A percentile compares a stretch with the other conserved stretches of the same genome.
phyloP scores from a whole-genome alignment of 2,797 vertebrate species.

The Clarias pachynema region DNA sequence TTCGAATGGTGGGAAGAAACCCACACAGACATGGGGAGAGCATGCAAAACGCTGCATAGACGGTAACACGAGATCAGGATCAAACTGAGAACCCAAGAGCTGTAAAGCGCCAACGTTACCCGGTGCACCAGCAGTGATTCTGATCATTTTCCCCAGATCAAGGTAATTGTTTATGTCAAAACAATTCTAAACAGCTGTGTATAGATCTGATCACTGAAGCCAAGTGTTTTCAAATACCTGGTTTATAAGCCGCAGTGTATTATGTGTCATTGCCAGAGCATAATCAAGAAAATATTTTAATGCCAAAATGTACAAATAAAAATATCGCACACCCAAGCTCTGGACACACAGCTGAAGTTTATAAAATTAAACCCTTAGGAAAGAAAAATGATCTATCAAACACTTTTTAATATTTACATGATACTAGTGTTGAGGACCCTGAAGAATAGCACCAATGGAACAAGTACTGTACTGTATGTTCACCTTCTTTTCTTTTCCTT shows the following conservation, averaged over 20 bases:
- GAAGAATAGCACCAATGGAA: background rate
- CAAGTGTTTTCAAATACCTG: background rate
- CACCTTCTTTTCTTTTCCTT: background rate
- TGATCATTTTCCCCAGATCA: constrained; percentile 4
- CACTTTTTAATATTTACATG: background rate
- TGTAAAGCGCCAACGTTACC: background rate
- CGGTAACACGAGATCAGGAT: background rate
- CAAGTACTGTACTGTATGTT: background rate
- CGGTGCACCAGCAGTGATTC: background rate
- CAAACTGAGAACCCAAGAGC: background rate
- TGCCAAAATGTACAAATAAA: background rate
- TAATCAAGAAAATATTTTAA: background rate
- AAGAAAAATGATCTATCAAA: constrained; percentile 11
- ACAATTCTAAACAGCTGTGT: constrained; percentile 18
- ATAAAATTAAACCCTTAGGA: constrained; percentile 3
- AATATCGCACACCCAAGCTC: background rate
- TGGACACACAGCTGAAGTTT: background rate
- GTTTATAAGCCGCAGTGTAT: constrained; percentile 7
- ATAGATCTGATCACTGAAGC: constrained; percentile 1
- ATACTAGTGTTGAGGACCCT: background rate
- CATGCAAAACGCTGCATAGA: background rate
- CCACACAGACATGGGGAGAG: background rate
- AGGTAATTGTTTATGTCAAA: constrained; percentile 16
- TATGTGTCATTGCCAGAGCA: background rate
- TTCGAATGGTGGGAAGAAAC: background rate